phyloP scores from a whole-genome alignment of 2,113 vertebrate genomes.

The Myrmecobius fasciatus region DNA sequence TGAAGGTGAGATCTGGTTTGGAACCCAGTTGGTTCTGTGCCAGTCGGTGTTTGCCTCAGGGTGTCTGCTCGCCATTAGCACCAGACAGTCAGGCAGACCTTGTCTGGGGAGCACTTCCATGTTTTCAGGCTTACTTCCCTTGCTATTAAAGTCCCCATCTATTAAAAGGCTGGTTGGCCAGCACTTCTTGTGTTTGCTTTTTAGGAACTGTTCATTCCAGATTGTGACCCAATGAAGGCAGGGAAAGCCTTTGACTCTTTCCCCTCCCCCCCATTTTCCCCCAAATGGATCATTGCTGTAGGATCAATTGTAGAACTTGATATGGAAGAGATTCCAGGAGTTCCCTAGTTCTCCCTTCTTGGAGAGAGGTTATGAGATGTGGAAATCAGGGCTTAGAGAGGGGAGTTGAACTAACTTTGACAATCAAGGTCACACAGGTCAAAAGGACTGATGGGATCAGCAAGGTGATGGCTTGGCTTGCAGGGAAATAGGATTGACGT shows the following conservation, averaged over 20 bases:
- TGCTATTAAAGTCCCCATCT: not conserved
- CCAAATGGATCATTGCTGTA: not conserved
- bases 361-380: not conserved
- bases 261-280: not conserved
- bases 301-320: not conserved
- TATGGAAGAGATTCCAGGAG: not conserved
- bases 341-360: not conserved
- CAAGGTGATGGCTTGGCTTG: no score
- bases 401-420: not conserved
- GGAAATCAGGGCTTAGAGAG: not conserved
- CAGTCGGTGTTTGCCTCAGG: not conserved
- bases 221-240: not conserved
- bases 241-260: not conserved
- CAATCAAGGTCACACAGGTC: not conserved
- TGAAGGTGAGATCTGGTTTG: not conserved
- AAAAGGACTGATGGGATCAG: no score
- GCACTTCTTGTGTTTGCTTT: not conserved
- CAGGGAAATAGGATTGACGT: no score
- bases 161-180: not conserved
- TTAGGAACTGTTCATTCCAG: slow-evolving; percentile 29
- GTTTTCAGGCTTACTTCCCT: slow-evolving; percentile 64
- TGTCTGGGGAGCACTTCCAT: slow-evolving; percentile 46
- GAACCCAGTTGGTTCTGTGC: not conserved
- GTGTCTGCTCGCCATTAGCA: not conserved
- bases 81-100: slow-evolving; percentile 17